phyloP scores from a whole-genome alignment of 2,797 vertebrate genomes.

The Mormyrops boulengeri region DNA sequence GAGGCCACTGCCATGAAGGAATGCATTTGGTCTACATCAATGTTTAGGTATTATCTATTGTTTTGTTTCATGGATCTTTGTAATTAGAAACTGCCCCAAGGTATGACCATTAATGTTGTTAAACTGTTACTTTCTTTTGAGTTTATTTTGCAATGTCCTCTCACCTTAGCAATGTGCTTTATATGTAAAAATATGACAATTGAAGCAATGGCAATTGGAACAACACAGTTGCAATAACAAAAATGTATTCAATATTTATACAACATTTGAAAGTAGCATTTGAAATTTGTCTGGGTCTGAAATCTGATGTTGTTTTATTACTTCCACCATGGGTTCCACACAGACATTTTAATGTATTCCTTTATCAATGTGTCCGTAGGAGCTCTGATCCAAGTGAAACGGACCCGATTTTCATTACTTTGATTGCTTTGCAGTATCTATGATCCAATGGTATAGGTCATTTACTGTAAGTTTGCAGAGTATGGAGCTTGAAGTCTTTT shows the following conservation, averaged over 20 bases:
- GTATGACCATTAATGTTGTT: not conserved
- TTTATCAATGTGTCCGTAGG: not conserved
- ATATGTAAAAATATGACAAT: not conserved
- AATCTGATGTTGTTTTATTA: not conserved
- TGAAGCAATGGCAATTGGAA: not conserved
- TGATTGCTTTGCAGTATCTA: not conserved
- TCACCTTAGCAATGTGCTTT: not conserved
- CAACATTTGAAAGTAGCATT: not conserved
- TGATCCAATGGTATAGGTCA: not conserved
- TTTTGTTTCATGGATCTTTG: not conserved
- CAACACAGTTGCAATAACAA: not conserved
- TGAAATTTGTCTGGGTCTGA: not conserved
- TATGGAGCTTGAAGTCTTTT: not conserved
- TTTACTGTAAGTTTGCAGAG: not conserved
- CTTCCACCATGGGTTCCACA: not conserved
- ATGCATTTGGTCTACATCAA: not conserved
- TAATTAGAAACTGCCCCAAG: not conserved
- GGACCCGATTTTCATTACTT: not conserved
- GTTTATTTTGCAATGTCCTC: not conserved
- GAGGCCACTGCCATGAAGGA: not conserved
- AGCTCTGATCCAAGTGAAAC: not conserved
- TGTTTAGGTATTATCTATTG: not conserved
- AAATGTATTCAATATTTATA: not conserved
- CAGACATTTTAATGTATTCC: not conserved
- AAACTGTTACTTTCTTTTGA: not conserved